Evolutionary conservation across 2,888 invertebrate species (phyloP).

Genomic region (Timema podura): DNA sequence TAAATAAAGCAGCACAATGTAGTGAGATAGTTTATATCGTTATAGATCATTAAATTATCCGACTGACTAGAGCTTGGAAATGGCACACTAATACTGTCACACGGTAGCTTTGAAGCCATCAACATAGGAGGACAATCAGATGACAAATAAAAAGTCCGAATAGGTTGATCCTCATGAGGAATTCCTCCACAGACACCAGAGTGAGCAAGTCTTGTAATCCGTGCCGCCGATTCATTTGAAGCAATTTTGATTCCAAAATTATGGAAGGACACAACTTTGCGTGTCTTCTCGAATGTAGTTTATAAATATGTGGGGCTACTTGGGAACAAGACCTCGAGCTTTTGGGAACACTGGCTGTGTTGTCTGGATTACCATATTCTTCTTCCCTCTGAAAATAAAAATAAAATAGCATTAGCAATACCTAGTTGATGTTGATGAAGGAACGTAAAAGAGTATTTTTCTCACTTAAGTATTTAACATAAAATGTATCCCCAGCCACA

Average conservation of each 20-base stretch:
- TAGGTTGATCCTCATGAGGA: neutral
- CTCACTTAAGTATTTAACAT: neutral
- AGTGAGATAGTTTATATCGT: constrained; percentile 13
- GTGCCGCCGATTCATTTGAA: no score
- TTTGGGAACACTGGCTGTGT: constrained; percentile 26
- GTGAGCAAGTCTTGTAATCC: neutral
- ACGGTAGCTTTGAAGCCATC: no score
- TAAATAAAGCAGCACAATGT: constrained; percentile 23
- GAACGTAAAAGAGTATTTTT: neutral
- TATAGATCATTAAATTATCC: neutral
- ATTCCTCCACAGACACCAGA: neutral
- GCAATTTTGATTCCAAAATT: no score
- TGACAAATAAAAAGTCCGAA: neutral
- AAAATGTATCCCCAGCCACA: no score
- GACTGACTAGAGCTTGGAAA: neutral
- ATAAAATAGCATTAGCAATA: constrained; percentile 7
- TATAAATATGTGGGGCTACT: constrained; percentile 17
- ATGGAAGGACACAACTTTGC: no score
- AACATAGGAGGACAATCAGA: no score
- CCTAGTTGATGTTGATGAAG: neutral
- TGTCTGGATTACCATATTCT: neutral
- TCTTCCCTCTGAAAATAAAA: constrained; percentile 6
- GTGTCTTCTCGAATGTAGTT: neutral
- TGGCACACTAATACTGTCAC: no score
- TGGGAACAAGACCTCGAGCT: constrained; percentile 29